Evolutionary conservation across 1,140 invertebrate species (phyloP).

Genomic region (Drosophila virilis): DNA sequence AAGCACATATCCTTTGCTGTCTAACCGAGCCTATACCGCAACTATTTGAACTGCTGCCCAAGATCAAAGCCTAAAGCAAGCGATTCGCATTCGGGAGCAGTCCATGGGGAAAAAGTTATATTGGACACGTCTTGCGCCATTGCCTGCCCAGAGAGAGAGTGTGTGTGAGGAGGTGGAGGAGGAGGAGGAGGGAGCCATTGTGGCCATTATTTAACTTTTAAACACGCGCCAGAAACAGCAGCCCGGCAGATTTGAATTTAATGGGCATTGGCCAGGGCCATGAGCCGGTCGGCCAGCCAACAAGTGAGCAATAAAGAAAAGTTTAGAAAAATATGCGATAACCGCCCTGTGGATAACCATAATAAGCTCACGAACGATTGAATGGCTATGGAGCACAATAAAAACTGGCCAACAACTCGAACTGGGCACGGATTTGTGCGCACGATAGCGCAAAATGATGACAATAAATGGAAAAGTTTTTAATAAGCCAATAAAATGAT

Average conservation of each 20-base stretch:
- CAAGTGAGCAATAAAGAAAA: constrained; percentile 83
- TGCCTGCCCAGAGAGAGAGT: constrained; percentile 48
- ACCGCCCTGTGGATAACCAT: constrained; percentile 42
- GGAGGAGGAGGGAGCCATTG: neutral
- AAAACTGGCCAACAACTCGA: constrained; percentile 25
- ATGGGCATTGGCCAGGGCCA: constrained; percentile 51
- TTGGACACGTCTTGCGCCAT: constrained; percentile 79
- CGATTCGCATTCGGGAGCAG: constrained; percentile 15
- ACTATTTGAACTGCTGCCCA: constrained; percentile 75
- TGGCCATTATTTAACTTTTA: constrained; percentile 80
- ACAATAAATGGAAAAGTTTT: constrained; percentile 84
- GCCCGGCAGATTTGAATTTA: constrained; percentile 74
- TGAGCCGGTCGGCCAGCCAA: constrained; percentile 45
- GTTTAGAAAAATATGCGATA: constrained; percentile 81
- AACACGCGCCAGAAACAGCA: constrained; percentile 74
- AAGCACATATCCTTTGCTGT: constrained; percentile 59
- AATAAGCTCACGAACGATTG: constrained; percentile 80
- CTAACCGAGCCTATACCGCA: constrained; percentile 58
- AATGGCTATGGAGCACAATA: constrained; percentile 74
- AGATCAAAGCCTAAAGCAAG: constrained; percentile 66
- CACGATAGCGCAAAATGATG: constrained; percentile 83
- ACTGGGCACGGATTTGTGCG: constrained; percentile 78
- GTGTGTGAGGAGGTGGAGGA: neutral
- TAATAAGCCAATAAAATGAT: constrained; percentile 84
- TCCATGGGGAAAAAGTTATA: constrained; percentile 69